Evolutionary conservation across 2,113 vertebrate species (phyloP).

Genomic region (Pseudorasbora parva): DNA sequence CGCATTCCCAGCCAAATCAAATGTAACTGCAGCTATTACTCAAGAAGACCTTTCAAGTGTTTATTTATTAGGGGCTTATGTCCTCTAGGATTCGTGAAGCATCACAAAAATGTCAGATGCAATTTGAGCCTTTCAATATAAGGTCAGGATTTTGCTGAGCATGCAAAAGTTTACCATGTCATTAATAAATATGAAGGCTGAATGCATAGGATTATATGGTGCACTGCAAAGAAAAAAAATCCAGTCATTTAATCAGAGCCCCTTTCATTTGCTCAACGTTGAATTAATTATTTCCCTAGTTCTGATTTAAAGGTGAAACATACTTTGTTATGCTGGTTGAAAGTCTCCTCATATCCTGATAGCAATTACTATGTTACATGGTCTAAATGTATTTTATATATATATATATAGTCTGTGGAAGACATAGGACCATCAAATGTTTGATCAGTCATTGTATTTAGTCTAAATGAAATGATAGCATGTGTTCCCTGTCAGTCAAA

Average conservation of each 20-base stretch:
- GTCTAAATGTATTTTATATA: too few species aligned
- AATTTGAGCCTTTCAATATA: background rate
- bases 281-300: too few species aligned
- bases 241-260: background rate
- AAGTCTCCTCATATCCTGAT: too few species aligned
- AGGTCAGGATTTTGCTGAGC: background rate
- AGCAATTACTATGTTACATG: too few species aligned
- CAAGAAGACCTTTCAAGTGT: background rate
- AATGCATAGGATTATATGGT: background rate
- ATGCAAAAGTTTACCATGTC: background rate
- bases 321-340: too few species aligned
- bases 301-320: too few species aligned
- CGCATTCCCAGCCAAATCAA: slow-evolving; percentile 5
- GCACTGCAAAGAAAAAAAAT: background rate
- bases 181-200: background rate
- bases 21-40: background rate
- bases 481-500: too few species aligned
- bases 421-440: too few species aligned
- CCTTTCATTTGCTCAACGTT: too few species aligned
- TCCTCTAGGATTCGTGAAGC: background rate
- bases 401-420: too few species aligned
- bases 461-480: too few species aligned
- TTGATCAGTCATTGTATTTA: too few species aligned
- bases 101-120: background rate
- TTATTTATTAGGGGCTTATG: background rate